Evolutionary conservation across 2,888 invertebrate genomes (phyloP), one percentile per base, ranked within the genome.

Genomic region (Drosophila mimetica): DNA sequence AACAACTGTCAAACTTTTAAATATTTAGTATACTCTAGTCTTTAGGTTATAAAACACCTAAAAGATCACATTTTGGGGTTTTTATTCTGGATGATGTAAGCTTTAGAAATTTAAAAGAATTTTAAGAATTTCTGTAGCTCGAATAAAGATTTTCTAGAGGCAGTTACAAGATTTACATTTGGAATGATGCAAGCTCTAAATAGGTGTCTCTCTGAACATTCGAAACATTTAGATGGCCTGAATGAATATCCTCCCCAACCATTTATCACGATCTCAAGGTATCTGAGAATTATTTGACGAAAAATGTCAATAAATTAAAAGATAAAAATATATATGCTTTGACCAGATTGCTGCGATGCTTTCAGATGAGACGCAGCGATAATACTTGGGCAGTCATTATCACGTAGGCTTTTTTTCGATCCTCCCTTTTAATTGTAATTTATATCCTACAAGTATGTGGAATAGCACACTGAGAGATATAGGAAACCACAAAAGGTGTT

Each of bases 381-480:
- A 39, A 32, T 58, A 60, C 60, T 61, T 61, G 46, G 30, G 16
- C 42, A 36, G 42, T 16, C 32, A 48, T 34, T 50, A 58, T 61
- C 60, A 46, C 58, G 37, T 46, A 28, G 28, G 28, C 16, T 28
- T 11, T 13, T 13, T 14, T 36, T 11, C 14, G 52, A 53, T 53
- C 46, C 58, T 46, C 37, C 46, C 28, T 13, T 67, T 71, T 82
- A 79, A 82, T 82, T 85, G 76, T 71, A 82, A 82, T 82, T 79
- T 82, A 77, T 79, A 52, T 63, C 18, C 58, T 16, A 50, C 42
- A 20, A 28, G 14, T 32, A 11, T 41, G 41, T 30, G 30, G 28
- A 16, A n/a, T n/a, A 7, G 2, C 11, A 22, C 39, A 25, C 25
- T 28, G 16, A 44, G 8, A 9, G 4, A 28, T 16, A 25, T n/a